Conservation (phyloP, 2,113 vertebrate genomes). For the Ceratotherium simum region DNA sequence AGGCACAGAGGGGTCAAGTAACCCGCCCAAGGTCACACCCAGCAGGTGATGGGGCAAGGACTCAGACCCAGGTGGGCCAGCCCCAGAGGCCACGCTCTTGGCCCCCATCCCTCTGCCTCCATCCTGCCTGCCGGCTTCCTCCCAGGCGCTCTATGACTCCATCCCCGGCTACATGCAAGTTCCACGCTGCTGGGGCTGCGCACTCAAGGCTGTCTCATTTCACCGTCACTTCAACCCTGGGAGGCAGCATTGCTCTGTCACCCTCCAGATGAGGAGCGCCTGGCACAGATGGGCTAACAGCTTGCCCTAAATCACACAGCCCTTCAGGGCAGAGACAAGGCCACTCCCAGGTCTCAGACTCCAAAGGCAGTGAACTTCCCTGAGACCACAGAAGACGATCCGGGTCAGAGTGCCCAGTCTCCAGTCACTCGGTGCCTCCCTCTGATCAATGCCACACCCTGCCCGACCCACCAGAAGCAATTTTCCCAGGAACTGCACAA, state of each 20-base stretch:
- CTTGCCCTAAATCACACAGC: neutral
- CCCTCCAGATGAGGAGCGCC: neutral
- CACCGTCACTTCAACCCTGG: neutral
- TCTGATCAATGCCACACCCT: rapidly evolving
- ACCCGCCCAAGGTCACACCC: neutral
- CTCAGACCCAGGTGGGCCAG: neutral
- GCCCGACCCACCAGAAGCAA: neutral
- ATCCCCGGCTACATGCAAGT: rapidly evolving
- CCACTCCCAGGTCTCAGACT: neutral
- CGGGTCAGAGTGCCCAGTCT: neutral
- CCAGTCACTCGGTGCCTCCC: too few species aligned
- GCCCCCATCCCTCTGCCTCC: neutral
- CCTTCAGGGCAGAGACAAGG: neutral
- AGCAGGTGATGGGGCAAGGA: neutral
- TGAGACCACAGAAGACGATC: rapidly evolving
- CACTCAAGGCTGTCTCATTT: neutral
- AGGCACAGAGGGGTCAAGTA: neutral
- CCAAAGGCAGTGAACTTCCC: neutral
- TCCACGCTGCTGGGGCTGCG: neutral
- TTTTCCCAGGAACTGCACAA: rapidly evolving
- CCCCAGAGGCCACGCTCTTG: neutral
- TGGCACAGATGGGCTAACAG: neutral
- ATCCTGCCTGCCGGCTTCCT: neutral
- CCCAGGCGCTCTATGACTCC: neutral
- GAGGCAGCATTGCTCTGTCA: neutral